These are phyloP conservation scores for Helicoverpa armigera DNA, from an alignment of 1,140 invertebrate species.

Conservation along the genomic window DNA sequence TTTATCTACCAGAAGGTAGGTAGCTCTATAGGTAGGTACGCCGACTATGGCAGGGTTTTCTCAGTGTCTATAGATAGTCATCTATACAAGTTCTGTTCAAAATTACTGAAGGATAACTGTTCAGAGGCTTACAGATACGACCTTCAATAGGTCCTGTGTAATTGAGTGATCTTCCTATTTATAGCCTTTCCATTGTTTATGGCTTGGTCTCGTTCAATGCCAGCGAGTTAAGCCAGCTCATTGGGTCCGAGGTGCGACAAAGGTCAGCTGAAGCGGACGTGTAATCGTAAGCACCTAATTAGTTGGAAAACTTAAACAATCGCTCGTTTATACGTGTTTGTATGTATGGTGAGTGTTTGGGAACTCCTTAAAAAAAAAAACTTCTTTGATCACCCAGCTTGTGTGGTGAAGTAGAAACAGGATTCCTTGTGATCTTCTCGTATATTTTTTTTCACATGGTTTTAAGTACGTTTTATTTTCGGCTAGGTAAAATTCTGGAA, in stretches of 20 bases:
- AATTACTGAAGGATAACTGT: no score
- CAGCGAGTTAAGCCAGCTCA: slow-evolving; percentile 50
- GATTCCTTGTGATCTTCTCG: no score
- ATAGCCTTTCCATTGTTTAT: slow-evolving; percentile 49
- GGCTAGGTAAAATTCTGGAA: no score
- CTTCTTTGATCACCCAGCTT: not conserved
- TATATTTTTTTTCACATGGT: no score
- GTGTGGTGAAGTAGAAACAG: not conserved
- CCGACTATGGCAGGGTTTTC: no score
- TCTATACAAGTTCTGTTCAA: no score
- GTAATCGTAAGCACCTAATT: slow-evolving; percentile 54
- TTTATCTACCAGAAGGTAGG: no score
- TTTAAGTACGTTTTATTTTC: no score
- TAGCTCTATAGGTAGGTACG: no score
- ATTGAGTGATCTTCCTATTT: slow-evolving; percentile 40
- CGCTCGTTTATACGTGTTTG: not conserved
- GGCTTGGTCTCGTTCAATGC: slow-evolving; percentile 47
- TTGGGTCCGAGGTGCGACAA: slow-evolving; percentile 46
- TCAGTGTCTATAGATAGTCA: no score
- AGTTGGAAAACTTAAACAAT: slow-evolving; percentile 53
- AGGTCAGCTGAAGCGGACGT: slow-evolving; percentile 53
- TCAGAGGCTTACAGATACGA: not conserved
- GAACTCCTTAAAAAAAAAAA: not conserved
- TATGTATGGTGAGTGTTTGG: not conserved
- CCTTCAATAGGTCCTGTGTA: slow-evolving; percentile 12